Evolutionary conservation across 2,888 invertebrate genomes (phyloP), one percentile per base, ranked within the genome.

Genomic region (Lacanobia oleracea): DNA sequence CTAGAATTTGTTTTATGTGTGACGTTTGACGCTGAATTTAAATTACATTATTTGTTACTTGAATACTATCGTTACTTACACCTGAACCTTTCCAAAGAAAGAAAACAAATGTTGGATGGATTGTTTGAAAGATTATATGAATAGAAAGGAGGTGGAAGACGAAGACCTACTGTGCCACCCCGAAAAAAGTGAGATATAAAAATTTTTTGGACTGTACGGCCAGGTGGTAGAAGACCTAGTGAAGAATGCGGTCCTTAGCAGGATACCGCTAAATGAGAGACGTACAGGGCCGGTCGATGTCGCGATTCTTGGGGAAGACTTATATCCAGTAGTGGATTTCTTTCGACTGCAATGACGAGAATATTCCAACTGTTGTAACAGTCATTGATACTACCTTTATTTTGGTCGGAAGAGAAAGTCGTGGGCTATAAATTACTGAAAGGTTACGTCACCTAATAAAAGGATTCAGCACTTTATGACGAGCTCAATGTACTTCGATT

Each of bases 1-100:
- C 85, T 84, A 84, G 79, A 85, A 84, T 84, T 76, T 66, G 64
- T 71, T 75, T 53, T 65, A 75, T 65, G 63, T 65, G 68, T 72
- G 56, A 68, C 85, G 68, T 60, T 60, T 74, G 72, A 50, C 10
- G 63, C 59, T 79, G 74, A 72, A 82, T 82, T 71, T 68, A 74
- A 76, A 82, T 85, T 16, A 62, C 16, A 67, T 53, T 14, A 56
- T 62, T 78, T 37, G 16, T 8, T 53, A 50, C 9, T 14, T 63
- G 9, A 54, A 67, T 27, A 23, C 12, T 33, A 50, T 50, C 5
- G 27, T 54, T 62, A 53, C 5, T 45, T 62, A 53, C 10, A 61
- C 64, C 53, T 60, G 18, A 40, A 48, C 10, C 9, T 54, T 16
- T 43, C n/a, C 43, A 18, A 59, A 37, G 8, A 14, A 45, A 45